These are phyloP conservation scores for Struthidea cinerea DNA, from an alignment of 2,113 vertebrate species.

Conservation along the genomic window DNA sequence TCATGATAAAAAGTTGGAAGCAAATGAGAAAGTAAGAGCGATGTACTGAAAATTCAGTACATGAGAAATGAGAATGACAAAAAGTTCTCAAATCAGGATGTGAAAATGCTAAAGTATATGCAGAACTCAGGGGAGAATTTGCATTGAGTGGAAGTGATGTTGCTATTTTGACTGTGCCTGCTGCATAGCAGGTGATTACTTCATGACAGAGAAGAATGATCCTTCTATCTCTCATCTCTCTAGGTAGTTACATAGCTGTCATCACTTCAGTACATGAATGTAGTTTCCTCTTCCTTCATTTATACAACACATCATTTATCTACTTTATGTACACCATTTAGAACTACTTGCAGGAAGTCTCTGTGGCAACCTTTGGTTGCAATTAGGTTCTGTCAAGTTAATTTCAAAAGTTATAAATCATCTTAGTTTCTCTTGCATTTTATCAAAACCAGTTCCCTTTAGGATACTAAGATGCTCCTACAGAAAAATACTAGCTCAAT, in stretches of 20 bases:
- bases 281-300: conserved; percentile 8
- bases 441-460: neutral
- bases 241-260: conserved; percentile 29
- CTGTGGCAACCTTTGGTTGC: neutral
- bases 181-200: neutral
- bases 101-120: neutral
- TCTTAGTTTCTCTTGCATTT: neutral
- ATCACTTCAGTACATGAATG: neutral
- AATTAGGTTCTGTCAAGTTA: conserved; percentile 10
- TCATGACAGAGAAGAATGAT: conserved; percentile 34
- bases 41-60: neutral
- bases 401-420: neutral
- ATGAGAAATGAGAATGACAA: conserved; percentile 19
- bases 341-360: neutral
- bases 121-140: neutral
- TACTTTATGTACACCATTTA: neutral
- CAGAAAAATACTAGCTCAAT: neutral
- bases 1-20: neutral
- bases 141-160: neutral
- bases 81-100: neutral
- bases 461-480: neutral
- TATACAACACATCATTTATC: conserved; percentile 11
- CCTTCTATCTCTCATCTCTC: conserved; percentile 4
- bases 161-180: neutral
- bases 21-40: neutral